Percentiles rank a stretch among this genome's conserved stretches.
Evolutionary conservation across 2,113 vertebrate species (phyloP).

Genomic region (Thamnophis sirtalis): DNA sequence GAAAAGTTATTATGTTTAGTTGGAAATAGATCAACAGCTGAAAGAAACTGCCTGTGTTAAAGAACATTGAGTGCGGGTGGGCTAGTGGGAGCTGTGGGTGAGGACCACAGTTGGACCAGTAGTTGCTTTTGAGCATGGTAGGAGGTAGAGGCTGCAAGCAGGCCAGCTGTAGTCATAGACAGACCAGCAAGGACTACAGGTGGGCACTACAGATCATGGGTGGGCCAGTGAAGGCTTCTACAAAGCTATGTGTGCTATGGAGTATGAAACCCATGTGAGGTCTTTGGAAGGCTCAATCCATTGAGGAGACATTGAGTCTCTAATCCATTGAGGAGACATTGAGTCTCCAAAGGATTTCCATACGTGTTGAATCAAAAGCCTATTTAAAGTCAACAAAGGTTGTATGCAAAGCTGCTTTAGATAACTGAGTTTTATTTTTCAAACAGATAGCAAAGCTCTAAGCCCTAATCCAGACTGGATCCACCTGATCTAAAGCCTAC

Average conservation of each 20-base stretch:
- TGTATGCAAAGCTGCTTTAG: neutral
- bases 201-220: neutral
- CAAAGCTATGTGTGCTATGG: neutral
- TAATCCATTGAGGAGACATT: neutral
- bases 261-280: neutral
- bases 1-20: neutral
- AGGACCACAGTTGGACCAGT: neutral
- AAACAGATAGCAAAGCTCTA: neutral
- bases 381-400: neutral
- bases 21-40: neutral
- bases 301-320: neutral
- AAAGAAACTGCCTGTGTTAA: neutral
- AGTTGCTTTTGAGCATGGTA: neutral
- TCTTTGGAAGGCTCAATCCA: neutral
- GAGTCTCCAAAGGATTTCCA: neutral
- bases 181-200: neutral
- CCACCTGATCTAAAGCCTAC: neutral
- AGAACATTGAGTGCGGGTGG: neutral
- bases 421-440: neutral
- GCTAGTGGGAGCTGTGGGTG: neutral
- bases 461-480: neutral
- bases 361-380: neutral
- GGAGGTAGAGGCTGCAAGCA: neutral
- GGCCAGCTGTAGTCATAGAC: neutral
- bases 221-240: neutral